Evolutionary conservation across 2,113 vertebrate species (phyloP).

Genomic region (Prunella fulvescens): DNA sequence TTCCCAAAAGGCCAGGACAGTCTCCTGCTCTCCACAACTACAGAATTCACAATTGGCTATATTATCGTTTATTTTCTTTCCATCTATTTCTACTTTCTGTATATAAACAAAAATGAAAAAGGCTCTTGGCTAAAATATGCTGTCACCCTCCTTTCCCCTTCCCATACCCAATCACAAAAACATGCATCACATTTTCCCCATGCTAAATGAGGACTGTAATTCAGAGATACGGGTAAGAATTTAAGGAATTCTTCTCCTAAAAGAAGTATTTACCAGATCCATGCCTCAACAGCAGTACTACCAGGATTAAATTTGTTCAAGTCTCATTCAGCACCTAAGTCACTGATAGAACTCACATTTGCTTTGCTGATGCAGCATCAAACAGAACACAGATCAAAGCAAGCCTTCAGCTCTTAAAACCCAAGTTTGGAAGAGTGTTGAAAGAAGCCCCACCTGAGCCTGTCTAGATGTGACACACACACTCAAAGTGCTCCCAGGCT

Average conservation of each 20-base stretch:
- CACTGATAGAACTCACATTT: neutral
- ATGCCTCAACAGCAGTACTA: neutral
- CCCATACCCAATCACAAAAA: neutral
- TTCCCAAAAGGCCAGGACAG: neutral
- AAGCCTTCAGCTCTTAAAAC: neutral
- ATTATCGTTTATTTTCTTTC: neutral
- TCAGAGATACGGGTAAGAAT: neutral
- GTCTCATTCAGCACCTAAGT: neutral
- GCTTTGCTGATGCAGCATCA: neutral
- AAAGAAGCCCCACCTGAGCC: neutral
- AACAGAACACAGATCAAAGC: neutral
- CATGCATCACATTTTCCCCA: neutral
- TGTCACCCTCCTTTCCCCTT: neutral
- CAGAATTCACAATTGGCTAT: neutral
- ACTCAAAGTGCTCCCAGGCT: neutral
- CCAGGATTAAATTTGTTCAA: neutral
- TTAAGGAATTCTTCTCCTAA: neutral
- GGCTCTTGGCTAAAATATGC: neutral
- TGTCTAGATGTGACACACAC: accelerated
- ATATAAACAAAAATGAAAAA: neutral
- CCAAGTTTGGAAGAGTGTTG: neutral
- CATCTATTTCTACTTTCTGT: neutral
- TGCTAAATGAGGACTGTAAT: neutral
- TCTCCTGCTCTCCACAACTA: neutral
- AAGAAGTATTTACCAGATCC: neutral